Evolutionary conservation across 2,888 invertebrate species (phyloP).

Genomic region (Belgica antarctica): DNA sequence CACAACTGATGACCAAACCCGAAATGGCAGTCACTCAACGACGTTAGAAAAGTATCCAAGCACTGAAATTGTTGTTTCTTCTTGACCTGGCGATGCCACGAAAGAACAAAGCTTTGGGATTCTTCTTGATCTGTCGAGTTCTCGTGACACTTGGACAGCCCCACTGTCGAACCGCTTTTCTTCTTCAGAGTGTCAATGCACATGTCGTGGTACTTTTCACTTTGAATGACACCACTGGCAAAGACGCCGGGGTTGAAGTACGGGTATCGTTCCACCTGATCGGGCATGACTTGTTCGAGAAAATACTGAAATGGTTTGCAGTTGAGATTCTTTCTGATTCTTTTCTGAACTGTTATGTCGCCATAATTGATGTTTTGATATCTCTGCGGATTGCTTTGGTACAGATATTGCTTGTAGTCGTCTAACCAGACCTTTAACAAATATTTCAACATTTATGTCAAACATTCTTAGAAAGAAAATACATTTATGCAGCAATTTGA

Average conservation of each 20-base stretch:
- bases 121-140: background rate
- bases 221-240: slow-evolving; percentile 28
- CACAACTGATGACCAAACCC: slow-evolving; percentile 28
- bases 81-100: slow-evolving; percentile 22
- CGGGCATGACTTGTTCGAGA: slow-evolving; percentile 88
- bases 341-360: slow-evolving; percentile 73
- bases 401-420: slow-evolving; percentile 86
- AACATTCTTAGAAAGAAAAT: too few species aligned
- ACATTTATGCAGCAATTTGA: too few species aligned
- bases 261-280: slow-evolving; percentile 52
- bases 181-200: background rate
- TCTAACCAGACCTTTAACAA: slow-evolving; percentile 57
- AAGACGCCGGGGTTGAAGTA: slow-evolving; percentile 7
- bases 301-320: slow-evolving; percentile 96
- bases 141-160: background rate
- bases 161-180: background rate
- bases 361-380: slow-evolving; percentile 73
- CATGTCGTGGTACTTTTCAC: slow-evolving; percentile 1
- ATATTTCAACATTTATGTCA: background rate
- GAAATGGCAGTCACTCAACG: slow-evolving; percentile 10
- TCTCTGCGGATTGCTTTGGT: slow-evolving; percentile 69
- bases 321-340: slow-evolving; percentile 61
- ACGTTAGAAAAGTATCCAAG: background rate
- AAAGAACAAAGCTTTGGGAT: slow-evolving; percentile 1
- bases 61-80: background rate